Evolutionary conservation across 2,113 vertebrate genomes (phyloP).

Genomic region (Vulpes ferrilata): DNA sequence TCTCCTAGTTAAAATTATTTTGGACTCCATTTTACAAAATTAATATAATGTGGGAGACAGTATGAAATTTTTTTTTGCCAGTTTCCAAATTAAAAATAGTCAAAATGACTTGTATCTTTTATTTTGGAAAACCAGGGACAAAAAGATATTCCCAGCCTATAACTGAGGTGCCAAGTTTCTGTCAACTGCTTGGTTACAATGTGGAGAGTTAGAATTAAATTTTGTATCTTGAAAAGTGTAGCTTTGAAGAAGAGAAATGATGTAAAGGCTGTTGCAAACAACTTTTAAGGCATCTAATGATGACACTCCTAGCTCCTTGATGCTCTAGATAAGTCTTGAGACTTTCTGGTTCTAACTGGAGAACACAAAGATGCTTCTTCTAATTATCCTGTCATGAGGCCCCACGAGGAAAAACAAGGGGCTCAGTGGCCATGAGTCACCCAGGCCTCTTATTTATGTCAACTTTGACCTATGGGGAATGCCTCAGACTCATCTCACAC

Average conservation of each 20-base stretch:
- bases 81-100: constrained; percentile 76
- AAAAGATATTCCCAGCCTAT: constrained; percentile 72
- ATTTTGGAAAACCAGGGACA: constrained; percentile 73
- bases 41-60: constrained; percentile 65
- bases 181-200: constrained; percentile 81
- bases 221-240: constrained; percentile 80
- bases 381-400: neutral
- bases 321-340: neutral
- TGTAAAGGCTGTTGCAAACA: constrained; percentile 47
- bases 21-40: constrained; percentile 51
- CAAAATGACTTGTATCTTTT: constrained; percentile 74
- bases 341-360: neutral
- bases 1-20: constrained; percentile 60
- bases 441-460: neutral
- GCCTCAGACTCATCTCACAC: neutral
- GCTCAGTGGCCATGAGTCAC: neutral
- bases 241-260: constrained; percentile 78
- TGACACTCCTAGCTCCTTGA: neutral
- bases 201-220: constrained; percentile 85
- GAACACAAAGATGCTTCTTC: neutral
- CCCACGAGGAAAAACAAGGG: neutral
- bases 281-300: neutral
- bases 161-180: constrained; percentile 79
- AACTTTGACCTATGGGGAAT: neutral
- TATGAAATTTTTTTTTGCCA: constrained; percentile 35